Base-by-base conservation (phyloP, 2,113 vertebrate genomes). In the Leptodactylus fuscus region DNA sequence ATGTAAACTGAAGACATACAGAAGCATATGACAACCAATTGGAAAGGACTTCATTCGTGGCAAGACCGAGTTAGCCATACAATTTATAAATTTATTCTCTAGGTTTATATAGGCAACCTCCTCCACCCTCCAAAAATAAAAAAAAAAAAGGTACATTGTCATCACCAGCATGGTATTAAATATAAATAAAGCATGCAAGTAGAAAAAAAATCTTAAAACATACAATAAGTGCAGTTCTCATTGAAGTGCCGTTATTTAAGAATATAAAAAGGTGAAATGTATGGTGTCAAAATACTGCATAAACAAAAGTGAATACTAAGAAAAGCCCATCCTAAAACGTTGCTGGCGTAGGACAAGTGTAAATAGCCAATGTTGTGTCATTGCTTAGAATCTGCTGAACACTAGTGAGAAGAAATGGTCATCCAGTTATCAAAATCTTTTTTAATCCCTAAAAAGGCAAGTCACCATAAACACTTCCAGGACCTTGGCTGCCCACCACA, bases 211-310 rank as follows among this genome's bases (percentile, higher is more conserved):
- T 29, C n/a, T 32, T 11, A 27, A 75, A 48, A 73, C 1, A 48
- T 9, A 76, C 1, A 32, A 51, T 24, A 79, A 79, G 76, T 80
- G 77, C 77, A 60, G 22, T 44, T 16, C 36, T 41, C 27, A 60
- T 3, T 41, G 32, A 58, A 80, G 77, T 80, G 77, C 22, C 53
- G 62, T 62, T n/a, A 15, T 36, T 2, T 60, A 76, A 32, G 46
- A 27, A 13, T 9, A 18, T 60, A 27, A 8, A 41, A 10, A 60
- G 6, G 24, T 44, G 55, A 80, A 80, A 80, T 79, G 49, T 77
- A 15, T 38, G 3, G 13, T 55, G 34, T 27, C 13, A 7, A 77
- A 53, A 60, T 58, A 58, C 32, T 58, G 11, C 16, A 79, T 29
- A 44, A 0, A 74, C 13, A 46, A 46, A 38, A 4, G 34, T 76